A percentile compares a stretch with the other conserved stretches of the same genome.
Evolutionary conservation across 2,113 vertebrate genomes (phyloP).

Genomic region (Xiphophorus hellerii): DNA sequence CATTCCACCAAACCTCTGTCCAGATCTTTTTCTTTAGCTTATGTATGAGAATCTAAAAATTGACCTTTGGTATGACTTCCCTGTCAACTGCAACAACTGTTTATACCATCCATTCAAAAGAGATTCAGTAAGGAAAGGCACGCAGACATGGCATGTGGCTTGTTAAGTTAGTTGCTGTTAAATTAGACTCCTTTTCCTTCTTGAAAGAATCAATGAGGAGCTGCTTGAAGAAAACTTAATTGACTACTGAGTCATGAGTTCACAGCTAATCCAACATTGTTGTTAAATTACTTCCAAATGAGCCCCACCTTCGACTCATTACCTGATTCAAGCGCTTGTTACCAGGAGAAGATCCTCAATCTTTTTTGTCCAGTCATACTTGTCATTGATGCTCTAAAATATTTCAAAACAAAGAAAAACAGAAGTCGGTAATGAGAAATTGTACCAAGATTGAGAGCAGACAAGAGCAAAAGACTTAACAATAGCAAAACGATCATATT

Average conservation of each 20-base stretch:
- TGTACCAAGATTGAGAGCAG: not conserved
- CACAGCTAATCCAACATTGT: not conserved
- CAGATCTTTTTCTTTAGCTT: no score
- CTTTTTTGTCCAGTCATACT: not conserved
- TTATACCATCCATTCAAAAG: conserved; percentile 20
- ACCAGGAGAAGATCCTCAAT: not conserved
- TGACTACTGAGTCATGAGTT: not conserved
- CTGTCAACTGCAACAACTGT: not conserved
- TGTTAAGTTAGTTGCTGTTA: not conserved
- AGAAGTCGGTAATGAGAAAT: not conserved
- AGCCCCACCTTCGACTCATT: not conserved
- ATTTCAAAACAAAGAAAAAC: not conserved
- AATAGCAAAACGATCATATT: no score
- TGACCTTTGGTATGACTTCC: not conserved
- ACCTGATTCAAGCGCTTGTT: not conserved
- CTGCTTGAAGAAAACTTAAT: not conserved
- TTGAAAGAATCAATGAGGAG: not conserved
- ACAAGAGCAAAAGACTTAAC: not conserved
- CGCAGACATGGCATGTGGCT: not conserved
- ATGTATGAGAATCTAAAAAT: not conserved
- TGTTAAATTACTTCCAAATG: not conserved
- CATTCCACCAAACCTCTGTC: no score
- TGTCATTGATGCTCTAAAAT: not conserved
- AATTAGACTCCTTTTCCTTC: not conserved
- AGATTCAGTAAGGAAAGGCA: not conserved